Percentiles rank a stretch among this genome's conserved stretches.
These are phyloP conservation scores for Thymelicus acteon DNA, from an alignment of 2,888 invertebrate genomes.

Conservation along the genomic window DNA sequence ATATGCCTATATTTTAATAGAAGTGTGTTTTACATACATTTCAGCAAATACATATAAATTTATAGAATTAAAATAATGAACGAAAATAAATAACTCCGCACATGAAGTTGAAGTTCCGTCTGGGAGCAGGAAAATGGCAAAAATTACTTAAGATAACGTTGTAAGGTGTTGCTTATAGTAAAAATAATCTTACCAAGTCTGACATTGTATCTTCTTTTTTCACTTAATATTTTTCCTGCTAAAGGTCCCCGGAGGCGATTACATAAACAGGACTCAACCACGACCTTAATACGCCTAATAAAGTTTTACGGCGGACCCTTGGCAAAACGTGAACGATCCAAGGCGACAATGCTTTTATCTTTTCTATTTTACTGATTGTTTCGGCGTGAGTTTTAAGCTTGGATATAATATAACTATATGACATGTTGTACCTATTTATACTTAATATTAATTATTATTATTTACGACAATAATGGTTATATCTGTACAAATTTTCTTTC, in stretches of 20 bases:
- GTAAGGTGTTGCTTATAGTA: conserved; percentile 50
- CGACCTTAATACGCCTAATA: conserved; percentile 84
- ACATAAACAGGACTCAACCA: conserved; percentile 85
- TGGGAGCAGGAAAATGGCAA: conserved; percentile 18
- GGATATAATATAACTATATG: conserved; percentile 49
- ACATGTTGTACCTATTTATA: too few species aligned
- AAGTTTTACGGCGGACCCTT: conserved; percentile 83
- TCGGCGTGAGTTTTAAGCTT: conserved; percentile 68
- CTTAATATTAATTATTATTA: too few species aligned
- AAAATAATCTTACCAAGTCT: conserved; percentile 73
- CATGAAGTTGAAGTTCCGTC: not conserved
- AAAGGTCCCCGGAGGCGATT: conserved; percentile 82
- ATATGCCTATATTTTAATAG: too few species aligned
- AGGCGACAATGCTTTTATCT: conserved; percentile 84
- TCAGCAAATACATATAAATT: too few species aligned
- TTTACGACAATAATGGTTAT: too few species aligned
- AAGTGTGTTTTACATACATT: too few species aligned
- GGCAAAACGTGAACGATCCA: conserved; percentile 80
- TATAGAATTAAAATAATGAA: too few species aligned
- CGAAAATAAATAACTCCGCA: too few species aligned
- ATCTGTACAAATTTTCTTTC: too few species aligned
- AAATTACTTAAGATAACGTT: conserved; percentile 16
- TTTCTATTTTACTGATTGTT: conserved; percentile 80
- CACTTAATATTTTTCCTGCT: conserved; percentile 82
- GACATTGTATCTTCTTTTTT: conserved; percentile 79